Evolutionary conservation across 1,140 invertebrate genomes (phyloP), one percentile per base, ranked within the genome.

Genomic region (Myzus persicae): DNA sequence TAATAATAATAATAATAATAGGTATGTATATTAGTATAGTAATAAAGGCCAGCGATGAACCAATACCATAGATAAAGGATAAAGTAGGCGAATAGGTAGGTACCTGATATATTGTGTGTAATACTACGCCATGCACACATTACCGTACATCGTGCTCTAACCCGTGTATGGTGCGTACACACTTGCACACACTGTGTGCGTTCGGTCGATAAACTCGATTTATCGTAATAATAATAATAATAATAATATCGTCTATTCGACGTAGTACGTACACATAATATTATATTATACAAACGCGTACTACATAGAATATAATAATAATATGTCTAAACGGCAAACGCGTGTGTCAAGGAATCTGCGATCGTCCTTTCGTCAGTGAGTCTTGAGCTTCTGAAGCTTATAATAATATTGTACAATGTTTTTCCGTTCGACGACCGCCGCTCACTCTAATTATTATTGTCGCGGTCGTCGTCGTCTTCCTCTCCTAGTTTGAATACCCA

Each of bases 141-240:
- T 84, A 26, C 81, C 81, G 81, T 81, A 81, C 36, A 81, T 81
- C 36, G 76, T 82, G 76, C 14, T 7, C 31, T 76, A 76, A 82
- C 76, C n/a, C 7, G 76, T 24, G 76, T 82, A 42, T 2, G 59
- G 59, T 14, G 14, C 59, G 14, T 14, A n/a, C 59, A 84, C 38
- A 84, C 8, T 38, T 8, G 24, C 38, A 84, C 82, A 84, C 82
- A 2, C 38, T 8, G 82, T 40, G 82, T 84, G 38, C 82, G 38
- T 84, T 84, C 82, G 38, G 38, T 84, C 82, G 82, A 84, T 84
- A 84, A 84, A 84, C 82, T 84, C 82, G 82, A 84, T 84, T 82
- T 82, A 82, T 82, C 81, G 81, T 82, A 40, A 82, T 82, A 82
- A 67, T 67, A 59, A 59, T 54, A 59, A 59, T 54, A 54, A 54